These are phyloP conservation scores for Sula dactylatra DNA, from an alignment of 2,113 vertebrate species.

Conservation along the genomic window DNA sequence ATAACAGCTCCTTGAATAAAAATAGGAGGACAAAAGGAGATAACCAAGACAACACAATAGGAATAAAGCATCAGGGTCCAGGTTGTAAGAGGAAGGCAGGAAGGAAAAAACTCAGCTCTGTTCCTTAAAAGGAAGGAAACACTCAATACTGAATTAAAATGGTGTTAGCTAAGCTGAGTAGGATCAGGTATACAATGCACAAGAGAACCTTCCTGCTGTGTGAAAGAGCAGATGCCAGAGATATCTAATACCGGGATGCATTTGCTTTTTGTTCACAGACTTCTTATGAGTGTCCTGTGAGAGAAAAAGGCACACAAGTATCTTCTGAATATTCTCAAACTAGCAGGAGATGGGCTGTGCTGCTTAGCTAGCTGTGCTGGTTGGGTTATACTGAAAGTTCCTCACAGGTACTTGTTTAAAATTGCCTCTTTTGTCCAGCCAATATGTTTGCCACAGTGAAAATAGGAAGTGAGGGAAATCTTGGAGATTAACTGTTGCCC, in stretches of 20 bases:
- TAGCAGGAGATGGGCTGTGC: background rate
- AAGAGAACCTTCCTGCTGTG: background rate
- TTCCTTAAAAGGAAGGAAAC: background rate
- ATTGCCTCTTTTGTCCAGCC: background rate
- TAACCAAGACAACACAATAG: background rate
- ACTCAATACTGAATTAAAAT: background rate
- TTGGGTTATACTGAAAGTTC: background rate
- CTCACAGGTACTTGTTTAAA: background rate
- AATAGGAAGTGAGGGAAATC: background rate
- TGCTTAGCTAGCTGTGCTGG: background rate
- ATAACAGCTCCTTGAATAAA: background rate
- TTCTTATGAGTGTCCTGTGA: background rate
- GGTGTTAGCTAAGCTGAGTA: background rate
- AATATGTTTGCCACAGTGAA: background rate
- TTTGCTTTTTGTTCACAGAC: background rate
- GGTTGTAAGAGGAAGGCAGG: background rate
- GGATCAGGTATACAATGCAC: background rate
- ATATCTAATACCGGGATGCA: background rate
- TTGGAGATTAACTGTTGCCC: background rate
- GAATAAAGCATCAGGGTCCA: background rate
- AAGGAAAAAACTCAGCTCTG: background rate
- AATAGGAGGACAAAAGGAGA: background rate
- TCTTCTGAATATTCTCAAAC: background rate
- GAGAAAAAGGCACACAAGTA: background rate
- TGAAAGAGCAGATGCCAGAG: background rate